Conservation (phyloP, 2,888 invertebrate genomes). For the Sericinus montela region DNA sequence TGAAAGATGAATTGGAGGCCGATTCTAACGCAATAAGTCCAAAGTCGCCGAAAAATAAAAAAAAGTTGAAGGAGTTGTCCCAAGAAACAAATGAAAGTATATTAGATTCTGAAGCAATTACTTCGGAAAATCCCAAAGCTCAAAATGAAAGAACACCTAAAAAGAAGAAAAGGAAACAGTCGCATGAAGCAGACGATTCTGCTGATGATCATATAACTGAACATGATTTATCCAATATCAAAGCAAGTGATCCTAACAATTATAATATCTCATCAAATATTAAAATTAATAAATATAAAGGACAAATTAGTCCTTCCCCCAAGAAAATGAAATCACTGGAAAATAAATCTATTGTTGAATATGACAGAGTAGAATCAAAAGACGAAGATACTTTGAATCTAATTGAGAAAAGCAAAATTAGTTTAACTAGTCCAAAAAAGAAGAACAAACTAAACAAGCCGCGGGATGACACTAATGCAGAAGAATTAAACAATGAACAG, state of each 20-base stretch:
- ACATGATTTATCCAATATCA: neutral
- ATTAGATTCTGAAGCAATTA: neutral
- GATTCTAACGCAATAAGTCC: conserved; percentile 23
- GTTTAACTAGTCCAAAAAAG: neutral
- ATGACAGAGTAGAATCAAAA: neutral
- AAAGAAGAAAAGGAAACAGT: conserved; percentile 37
- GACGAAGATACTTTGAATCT: neutral
- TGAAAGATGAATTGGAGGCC: conserved; percentile 51
- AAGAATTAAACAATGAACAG: neutral
- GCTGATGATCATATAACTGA: neutral
- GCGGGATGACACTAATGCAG: neutral
- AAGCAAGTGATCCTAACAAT: neutral
- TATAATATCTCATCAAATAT: neutral
- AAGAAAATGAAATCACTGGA: conserved; percentile 24
- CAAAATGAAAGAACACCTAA: conserved; percentile 39
- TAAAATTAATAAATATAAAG: neutral
- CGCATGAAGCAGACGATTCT: neutral
- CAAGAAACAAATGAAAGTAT: conserved; percentile 14
- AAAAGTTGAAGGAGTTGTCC: conserved; percentile 8
- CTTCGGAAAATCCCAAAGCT: conserved; percentile 21
- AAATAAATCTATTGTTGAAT: neutral
- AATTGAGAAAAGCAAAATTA: neutral
- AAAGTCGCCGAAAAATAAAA: conserved; percentile 32
- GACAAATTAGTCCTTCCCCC: neutral
- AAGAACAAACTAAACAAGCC: neutral